Evolutionary conservation across 2,888 invertebrate species (phyloP).

Genomic region (Caenorhabditis drosophilae): DNA sequence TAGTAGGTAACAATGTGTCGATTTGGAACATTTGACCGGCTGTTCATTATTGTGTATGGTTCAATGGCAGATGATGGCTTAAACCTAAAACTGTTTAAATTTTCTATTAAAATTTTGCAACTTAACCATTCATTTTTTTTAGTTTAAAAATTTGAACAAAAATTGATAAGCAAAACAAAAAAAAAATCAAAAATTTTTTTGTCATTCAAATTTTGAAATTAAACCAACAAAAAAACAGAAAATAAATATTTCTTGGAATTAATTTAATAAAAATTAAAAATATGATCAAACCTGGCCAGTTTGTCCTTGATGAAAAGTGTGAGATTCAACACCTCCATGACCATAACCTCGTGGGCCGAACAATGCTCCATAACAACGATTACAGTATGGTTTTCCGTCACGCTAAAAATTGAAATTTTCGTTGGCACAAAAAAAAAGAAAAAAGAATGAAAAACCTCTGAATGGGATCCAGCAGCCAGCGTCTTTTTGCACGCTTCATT

Average conservation of each 20-base stretch:
- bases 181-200: not conserved
- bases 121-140: conserved; percentile 3
- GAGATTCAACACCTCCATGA: conserved; percentile 73
- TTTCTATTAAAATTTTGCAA: not conserved
- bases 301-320: conserved; percentile 71
- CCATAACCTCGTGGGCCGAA: conserved; percentile 76
- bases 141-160: too few species aligned
- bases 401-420: conserved; percentile 69
- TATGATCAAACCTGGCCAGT: conserved; percentile 39
- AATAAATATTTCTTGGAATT: not conserved
- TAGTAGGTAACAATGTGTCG: conserved; percentile 42
- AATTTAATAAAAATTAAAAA: not conserved
- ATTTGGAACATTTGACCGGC: conserved; percentile 22
- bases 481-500: conserved; percentile 78
- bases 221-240: not conserved
- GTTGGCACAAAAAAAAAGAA: not conserved
- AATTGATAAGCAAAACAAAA: not conserved
- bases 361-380: conserved; percentile 77
- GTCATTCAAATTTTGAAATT: not conserved
- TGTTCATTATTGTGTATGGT: conserved; percentile 30
- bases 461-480: conserved; percentile 76
- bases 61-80: conserved; percentile 9
- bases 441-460: not conserved
- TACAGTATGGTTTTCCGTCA: conserved; percentile 79
- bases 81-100: conserved; percentile 31